A percentile compares a stretch with the other conserved stretches of the same genome.
These are phyloP conservation scores for Diorhabda carinulata DNA, from an alignment of 1,140 invertebrate genomes.

Conservation along the genomic window DNA sequence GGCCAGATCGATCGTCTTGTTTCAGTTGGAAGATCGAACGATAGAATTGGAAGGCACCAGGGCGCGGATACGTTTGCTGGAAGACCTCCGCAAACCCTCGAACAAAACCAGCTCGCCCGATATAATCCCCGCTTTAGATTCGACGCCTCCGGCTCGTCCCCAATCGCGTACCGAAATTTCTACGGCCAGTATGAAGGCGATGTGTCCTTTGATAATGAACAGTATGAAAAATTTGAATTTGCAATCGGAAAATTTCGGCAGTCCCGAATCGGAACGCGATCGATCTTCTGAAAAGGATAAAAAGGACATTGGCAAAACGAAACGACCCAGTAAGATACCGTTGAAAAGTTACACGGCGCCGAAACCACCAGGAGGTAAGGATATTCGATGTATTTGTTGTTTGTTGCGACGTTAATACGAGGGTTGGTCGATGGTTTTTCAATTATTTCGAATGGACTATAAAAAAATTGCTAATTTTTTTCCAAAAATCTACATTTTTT, in stretches of 20 bases:
- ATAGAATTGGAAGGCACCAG: conserved; percentile 77
- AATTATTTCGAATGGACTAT: neutral
- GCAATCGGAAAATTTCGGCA: conserved; percentile 56
- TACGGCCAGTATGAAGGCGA: conserved; percentile 53
- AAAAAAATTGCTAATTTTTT: neutral
- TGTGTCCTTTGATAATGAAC: conserved; percentile 52
- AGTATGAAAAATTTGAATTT: conserved; percentile 55
- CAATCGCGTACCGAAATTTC: conserved; percentile 27
- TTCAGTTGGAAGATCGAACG: conserved; percentile 71
- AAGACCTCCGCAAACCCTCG: conserved; percentile 49
- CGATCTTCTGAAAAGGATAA: conserved; percentile 44
- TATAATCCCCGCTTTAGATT: conserved; percentile 52
- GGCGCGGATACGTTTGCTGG: conserved; percentile 67
- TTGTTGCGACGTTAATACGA: neutral
- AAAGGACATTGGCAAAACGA: conserved; percentile 33
- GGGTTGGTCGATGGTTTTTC: conserved; percentile 5
- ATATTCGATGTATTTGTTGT: neutral
- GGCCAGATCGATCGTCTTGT: conserved; percentile 3
- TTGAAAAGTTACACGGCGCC: conserved; percentile 53
- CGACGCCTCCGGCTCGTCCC: conserved; percentile 32
- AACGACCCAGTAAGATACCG: conserved; percentile 68
- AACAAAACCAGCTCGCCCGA: conserved; percentile 35
- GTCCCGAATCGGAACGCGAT: conserved; percentile 62
- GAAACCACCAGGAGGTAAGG: conserved; percentile 53
- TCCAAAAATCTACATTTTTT: too few relatives aligned